Conservation (phyloP, 1,140 invertebrate species). For the Mizuhopecten yessoensis region DNA sequence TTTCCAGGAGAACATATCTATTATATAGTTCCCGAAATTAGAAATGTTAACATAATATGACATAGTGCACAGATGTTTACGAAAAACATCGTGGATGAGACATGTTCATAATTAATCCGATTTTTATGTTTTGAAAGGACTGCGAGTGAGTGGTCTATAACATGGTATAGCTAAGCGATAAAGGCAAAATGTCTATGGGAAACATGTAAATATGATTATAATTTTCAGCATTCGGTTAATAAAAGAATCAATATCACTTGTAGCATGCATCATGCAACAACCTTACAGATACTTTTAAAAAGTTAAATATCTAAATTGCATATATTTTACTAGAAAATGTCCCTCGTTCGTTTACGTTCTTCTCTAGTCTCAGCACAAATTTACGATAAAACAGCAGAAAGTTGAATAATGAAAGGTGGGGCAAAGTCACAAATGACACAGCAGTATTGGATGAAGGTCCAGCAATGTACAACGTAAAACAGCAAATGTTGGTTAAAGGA, state of each 20-base stretch:
- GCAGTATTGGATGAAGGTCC: neutral
- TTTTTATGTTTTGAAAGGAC: too few species aligned
- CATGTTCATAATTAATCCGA: neutral
- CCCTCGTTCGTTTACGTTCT: neutral
- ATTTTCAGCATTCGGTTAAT: neutral
- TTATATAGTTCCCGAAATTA: neutral
- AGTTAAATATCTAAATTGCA: neutral
- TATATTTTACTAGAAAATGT: neutral
- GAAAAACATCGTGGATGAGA: neutral
- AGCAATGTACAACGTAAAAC: constrained; percentile 8
- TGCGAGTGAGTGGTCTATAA: neutral
- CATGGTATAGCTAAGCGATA: constrained; percentile 33
- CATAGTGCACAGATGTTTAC: neutral
- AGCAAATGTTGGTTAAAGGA: neutral
- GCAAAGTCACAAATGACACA: neutral
- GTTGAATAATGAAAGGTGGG: neutral
- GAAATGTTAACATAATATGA: neutral
- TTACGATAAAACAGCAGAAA: constrained; percentile 18
- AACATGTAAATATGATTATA: neutral
- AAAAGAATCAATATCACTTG: neutral
- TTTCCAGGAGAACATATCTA: neutral
- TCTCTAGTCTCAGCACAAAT: neutral
- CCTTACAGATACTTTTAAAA: neutral
- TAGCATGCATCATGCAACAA: constrained; percentile 11
- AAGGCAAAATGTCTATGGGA: neutral